Conservation (phyloP, 2,888 invertebrate genomes). For the Microchrysa polita region DNA sequence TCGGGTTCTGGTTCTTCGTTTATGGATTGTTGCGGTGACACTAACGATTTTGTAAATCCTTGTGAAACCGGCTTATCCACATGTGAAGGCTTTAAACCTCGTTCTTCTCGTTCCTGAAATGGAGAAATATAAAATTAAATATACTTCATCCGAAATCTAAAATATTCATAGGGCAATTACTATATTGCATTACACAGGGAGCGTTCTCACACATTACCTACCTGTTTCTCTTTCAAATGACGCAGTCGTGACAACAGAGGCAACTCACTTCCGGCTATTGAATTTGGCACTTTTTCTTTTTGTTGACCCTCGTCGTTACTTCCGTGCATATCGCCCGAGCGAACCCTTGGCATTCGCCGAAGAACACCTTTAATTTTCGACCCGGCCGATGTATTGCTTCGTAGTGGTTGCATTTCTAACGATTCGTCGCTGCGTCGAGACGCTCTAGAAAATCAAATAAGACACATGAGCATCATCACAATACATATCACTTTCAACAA, state of each 20-base stretch:
- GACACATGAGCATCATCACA: slow-evolving; percentile 8
- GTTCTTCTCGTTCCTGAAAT: slow-evolving; percentile 69
- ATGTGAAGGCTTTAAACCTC: slow-evolving; percentile 63
- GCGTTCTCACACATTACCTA: too few species aligned
- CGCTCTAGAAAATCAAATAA: slow-evolving; percentile 53
- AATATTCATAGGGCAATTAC: too few species aligned
- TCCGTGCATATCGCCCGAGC: slow-evolving; percentile 75
- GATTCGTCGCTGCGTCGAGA: slow-evolving; percentile 68
- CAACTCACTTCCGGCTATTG: slow-evolving; percentile 80
- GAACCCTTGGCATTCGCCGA: slow-evolving; percentile 78
- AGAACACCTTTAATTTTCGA: slow-evolving; percentile 68
- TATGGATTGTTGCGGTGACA: slow-evolving; percentile 67
- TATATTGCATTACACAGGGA: too few species aligned
- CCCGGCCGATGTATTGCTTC: slow-evolving; percentile 63
- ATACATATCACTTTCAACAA: slow-evolving; percentile 5
- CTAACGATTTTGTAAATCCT: slow-evolving; percentile 71
- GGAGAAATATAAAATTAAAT: slow-evolving; percentile 59
- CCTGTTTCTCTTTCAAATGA: slow-evolving; percentile 86
- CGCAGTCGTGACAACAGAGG: slow-evolving; percentile 81
- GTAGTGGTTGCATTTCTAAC: slow-evolving; percentile 74
- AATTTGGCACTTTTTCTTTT: slow-evolving; percentile 74
- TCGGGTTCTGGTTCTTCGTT: slow-evolving; percentile 68
- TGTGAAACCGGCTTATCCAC: slow-evolving; percentile 66
- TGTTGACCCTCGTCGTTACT: slow-evolving; percentile 62
- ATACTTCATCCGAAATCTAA: too few species aligned